A percentile compares a stretch with the other conserved stretches of the same genome.
These are phyloP conservation scores for Bembecia ichneumoniformis DNA, from an alignment of 2,888 invertebrate species.

Conservation along the genomic window DNA sequence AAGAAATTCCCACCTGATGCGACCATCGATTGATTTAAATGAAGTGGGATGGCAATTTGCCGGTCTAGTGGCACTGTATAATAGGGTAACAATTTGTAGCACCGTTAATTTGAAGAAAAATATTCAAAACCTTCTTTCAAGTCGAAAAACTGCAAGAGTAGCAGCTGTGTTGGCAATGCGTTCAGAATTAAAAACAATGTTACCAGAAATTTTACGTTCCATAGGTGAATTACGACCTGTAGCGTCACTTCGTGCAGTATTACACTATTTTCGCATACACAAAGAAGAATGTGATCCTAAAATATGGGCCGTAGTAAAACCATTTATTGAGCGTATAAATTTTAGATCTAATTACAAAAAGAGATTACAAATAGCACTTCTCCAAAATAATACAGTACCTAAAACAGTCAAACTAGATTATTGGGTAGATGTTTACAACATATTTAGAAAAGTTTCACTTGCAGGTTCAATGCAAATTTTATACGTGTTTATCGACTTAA, in stretches of 20 bases:
- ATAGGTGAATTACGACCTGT: slow-evolving; percentile 24
- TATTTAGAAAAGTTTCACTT: slow-evolving; percentile 13
- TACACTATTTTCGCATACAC: slow-evolving; percentile 17
- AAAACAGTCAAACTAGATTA: slow-evolving; percentile 27
- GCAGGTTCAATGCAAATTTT: slow-evolving; percentile 16
- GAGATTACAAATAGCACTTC: slow-evolving; percentile 6
- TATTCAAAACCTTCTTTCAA: slow-evolving; percentile 20
- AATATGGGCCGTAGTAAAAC: slow-evolving; percentile 31
- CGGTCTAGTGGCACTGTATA: slow-evolving; percentile 39
- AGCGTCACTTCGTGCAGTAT: slow-evolving; percentile 24
- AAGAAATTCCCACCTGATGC: slow-evolving; percentile 29
- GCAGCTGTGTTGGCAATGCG: slow-evolving; percentile 28
- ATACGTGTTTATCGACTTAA: slow-evolving; percentile 18
- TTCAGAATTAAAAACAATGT: slow-evolving; percentile 9
- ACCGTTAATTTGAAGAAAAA: slow-evolving; percentile 17
- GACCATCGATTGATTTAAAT: slow-evolving; percentile 26
- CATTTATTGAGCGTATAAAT: slow-evolving; percentile 21
- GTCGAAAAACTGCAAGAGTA: slow-evolving; percentile 25
- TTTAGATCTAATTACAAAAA: slow-evolving; percentile 10
- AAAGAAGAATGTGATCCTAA: slow-evolving; percentile 15
- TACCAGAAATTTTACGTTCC: slow-evolving; percentile 15
- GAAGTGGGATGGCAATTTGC: slow-evolving; percentile 23
- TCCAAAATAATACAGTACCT: slow-evolving; percentile 20
- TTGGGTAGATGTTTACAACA: slow-evolving; percentile 22
- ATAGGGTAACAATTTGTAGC: slow-evolving; percentile 25